Conservation (phyloP, 2,888 invertebrate species). For the Suillia variegata region DNA sequence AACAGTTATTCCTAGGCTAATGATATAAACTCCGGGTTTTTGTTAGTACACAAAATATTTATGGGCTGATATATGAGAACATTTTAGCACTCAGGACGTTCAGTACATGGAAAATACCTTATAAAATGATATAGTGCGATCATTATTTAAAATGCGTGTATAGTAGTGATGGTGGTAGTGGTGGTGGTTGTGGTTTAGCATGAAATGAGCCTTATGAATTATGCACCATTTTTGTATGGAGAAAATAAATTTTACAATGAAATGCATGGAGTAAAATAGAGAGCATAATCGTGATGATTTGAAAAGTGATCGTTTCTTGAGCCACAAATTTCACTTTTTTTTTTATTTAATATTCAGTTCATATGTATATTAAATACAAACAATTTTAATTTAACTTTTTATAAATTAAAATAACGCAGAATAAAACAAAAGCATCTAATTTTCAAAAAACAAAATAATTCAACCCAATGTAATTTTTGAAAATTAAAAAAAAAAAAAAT, state of each 20-base stretch:
- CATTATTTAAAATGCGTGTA: slow-evolving; percentile 45
- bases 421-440: too few species aligned
- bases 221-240: slow-evolving; percentile 6
- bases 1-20: slow-evolving; percentile 15
- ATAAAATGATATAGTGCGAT: slow-evolving; percentile 46
- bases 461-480: too few species aligned
- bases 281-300: slow-evolving; percentile 29
- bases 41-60: slow-evolving; percentile 16
- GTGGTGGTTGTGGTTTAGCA: slow-evolving; percentile 40
- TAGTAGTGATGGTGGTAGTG: slow-evolving; percentile 46
- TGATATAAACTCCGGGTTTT: too few species aligned
- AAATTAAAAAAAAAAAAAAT: background rate
- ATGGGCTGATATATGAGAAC: slow-evolving; percentile 7
- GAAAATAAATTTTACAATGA: slow-evolving; percentile 3
- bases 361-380: too few species aligned
- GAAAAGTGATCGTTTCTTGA: slow-evolving; percentile 39
- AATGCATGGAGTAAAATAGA: slow-evolving; percentile 12
- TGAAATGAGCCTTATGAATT: slow-evolving; percentile 50
- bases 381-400: too few species aligned
- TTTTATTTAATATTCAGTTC: background rate
- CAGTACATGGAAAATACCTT: slow-evolving; percentile 49
- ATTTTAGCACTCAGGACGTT: too few species aligned
- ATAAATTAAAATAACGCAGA: too few species aligned
- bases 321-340: background rate
- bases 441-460: too few species aligned